phyloP scores from a whole-genome alignment of 2,797 vertebrate genomes.

The Coregonus ussuriensis region DNA sequence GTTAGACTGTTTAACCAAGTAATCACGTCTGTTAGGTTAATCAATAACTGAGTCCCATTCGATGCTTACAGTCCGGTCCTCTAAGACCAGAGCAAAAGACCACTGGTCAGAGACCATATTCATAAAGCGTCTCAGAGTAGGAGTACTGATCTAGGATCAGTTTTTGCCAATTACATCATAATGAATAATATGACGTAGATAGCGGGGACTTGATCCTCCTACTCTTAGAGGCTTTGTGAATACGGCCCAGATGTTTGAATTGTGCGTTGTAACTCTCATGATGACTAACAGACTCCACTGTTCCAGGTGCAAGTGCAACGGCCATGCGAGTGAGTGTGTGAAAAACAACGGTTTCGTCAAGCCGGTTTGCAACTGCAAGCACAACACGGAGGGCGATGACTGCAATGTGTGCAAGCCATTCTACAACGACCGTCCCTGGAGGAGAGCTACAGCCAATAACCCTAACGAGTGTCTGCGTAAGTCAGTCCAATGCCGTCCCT shows the following conservation, averaged over 20 bases:
- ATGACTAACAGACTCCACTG: not conserved
- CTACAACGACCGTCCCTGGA: slow-evolving; percentile 95
- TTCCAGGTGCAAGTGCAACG: slow-evolving; percentile 94
- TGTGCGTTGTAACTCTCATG: not conserved
- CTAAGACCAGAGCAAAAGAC: not conserved
- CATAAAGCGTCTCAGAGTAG: not conserved
- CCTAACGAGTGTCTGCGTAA: slow-evolving; percentile 89
- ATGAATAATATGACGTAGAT: not conserved
- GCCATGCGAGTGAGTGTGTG: slow-evolving; percentile 90
- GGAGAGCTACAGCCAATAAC: slow-evolving; percentile 85
- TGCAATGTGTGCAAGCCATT: slow-evolving; percentile 89
- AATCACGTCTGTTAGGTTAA: not conserved
- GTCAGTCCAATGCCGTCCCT: slow-evolving; percentile 36
- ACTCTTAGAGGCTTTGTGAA: not conserved
- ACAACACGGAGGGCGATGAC: slow-evolving; percentile 90
- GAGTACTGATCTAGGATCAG: not conserved
- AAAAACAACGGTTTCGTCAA: slow-evolving; percentile 74
- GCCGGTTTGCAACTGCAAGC: slow-evolving; percentile 90
- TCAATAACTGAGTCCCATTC: not conserved
- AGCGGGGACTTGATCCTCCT: not conserved
- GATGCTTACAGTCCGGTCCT: not conserved
- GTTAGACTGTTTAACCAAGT: not conserved
- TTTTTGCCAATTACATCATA: not conserved
- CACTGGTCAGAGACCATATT: not conserved
- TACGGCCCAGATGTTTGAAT: not conserved